Evolutionary conservation across 64 coral and sea anemone species (phyloP).

Genomic region (Pocillopora verrucosa): DNA sequence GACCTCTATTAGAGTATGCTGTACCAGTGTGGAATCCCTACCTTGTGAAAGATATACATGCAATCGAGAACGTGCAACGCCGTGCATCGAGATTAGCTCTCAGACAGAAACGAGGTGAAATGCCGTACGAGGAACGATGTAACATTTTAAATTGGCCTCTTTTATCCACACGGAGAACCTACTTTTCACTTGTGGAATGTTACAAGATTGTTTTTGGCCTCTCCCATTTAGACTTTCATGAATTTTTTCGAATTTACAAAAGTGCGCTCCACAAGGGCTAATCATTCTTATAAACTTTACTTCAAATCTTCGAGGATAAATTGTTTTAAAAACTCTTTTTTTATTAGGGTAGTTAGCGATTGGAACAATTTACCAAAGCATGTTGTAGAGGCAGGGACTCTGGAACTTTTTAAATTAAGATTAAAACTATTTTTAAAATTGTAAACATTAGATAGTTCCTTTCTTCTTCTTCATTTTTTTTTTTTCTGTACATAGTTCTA

Average conservation of each 20-base stretch:
- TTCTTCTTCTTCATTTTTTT: no score
- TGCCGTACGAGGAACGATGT: not conserved
- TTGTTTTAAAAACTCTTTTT: no score
- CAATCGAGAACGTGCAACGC: not conserved
- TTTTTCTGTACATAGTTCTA: no score
- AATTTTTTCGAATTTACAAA: not conserved
- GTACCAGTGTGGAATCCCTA: not conserved
- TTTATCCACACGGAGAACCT: not conserved
- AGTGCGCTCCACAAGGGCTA: no score
- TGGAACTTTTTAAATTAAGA: no score
- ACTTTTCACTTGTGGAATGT: not conserved
- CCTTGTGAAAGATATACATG: conserved; percentile 1
- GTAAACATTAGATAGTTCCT: no score
- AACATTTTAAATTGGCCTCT: not conserved
- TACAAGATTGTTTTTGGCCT: not conserved
- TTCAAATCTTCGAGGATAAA: no score
- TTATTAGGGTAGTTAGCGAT: no score
- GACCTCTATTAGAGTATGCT: conserved; percentile 13
- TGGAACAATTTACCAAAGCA: no score
- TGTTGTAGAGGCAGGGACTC: no score
- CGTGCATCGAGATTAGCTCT: conserved; percentile 9
- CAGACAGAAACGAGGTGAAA: not conserved
- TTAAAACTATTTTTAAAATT: no score
- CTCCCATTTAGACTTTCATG: not conserved
- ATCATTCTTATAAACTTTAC: no score